A percentile compares a stretch with the other conserved stretches of the same genome.
Conservation (phyloP, 2,888 invertebrate species). For the Serripes groenlandicus region DNA sequence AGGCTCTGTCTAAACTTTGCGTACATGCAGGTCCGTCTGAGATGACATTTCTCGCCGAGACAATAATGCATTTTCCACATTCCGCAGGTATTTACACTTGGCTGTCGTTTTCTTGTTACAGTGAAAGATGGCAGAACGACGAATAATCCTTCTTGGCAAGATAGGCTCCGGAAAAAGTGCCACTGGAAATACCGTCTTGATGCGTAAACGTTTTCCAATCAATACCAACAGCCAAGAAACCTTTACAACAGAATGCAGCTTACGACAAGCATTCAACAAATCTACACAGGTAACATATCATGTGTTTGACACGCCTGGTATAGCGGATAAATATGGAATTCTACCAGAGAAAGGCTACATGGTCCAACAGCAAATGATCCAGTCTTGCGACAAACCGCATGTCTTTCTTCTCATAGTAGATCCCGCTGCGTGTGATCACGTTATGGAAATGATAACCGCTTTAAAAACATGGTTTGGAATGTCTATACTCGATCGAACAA, state of each 20-base stretch:
- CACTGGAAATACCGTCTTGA: constrained; percentile 1
- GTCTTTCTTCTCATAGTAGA: constrained; percentile 12
- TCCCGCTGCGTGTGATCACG: neutral
- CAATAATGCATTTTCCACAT: too few species aligned
- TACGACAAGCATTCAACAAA: constrained; percentile 3
- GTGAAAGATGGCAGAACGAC: neutral
- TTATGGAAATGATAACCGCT: neutral
- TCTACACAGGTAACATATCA: neutral
- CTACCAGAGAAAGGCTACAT: neutral
- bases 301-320: constrained; percentile 7
- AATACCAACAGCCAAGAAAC: neutral
- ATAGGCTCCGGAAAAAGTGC: constrained; percentile 12
- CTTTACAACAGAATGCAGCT: neutral
- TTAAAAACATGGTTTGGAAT: constrained; percentile 6
- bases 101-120: neutral
- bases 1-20: too few species aligned
- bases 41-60: too few species aligned
- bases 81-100: too few species aligned
- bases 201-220: constrained; percentile 9
- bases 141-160: constrained; percentile 3
- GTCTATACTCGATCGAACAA: neutral
- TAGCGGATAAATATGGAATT: neutral
- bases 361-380: neutral
- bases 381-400: neutral
- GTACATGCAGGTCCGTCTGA: too few species aligned